Base-by-base conservation (phyloP, 2,113 vertebrate species). In the Cromileptes altivelis region DNA sequence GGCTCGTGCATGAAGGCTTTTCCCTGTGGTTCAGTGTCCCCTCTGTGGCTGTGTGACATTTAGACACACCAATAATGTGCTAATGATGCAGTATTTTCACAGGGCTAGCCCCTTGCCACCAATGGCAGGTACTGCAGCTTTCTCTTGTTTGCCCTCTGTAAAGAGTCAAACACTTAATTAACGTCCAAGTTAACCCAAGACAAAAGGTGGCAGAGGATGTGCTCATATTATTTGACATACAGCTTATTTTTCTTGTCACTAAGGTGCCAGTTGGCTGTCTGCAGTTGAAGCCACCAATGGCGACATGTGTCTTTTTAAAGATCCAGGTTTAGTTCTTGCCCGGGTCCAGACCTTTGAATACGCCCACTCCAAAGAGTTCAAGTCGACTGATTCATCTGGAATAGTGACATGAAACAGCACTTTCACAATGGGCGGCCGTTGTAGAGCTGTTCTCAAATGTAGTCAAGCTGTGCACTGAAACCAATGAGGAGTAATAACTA, bases 51-150 rank as follows among this genome's bases (percentile, higher is more conserved):
- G 82, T 9, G 70, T 95, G 94, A 94, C 94, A 95, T 96, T 95
- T 93, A 85, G 87, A 93, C 89, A 89, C 69, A 90, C 82, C 90
- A 91, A 92, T 93, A 95, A 94, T 93, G 83, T 87, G 90, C 89
- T 95, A 95, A 95, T 94, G 92, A 95, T 93, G 92, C 88, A 78
- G 81, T 76, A 67, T 93, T 93, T 93, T 92, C 74, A 90, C 33
- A 84, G 78, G 88, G 81, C 80, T 82, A n/a, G 76, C 64, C 84
- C 83, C 56, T 19, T 61, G 82, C 70, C 85, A 82, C 83, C 70
- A 73, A 70, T 40, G 70, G 78, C 80, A 90, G 80, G 79, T 90
- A 70, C 45, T 72, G 75, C 77, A 56, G 73, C 42, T 75, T 65
- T 64, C 84, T 88, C 60, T 61, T 71, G 49, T 82, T 88, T 82